phyloP scores from a whole-genome alignment of 2,797 vertebrate genomes.

The Myotis pilosus region DNA sequence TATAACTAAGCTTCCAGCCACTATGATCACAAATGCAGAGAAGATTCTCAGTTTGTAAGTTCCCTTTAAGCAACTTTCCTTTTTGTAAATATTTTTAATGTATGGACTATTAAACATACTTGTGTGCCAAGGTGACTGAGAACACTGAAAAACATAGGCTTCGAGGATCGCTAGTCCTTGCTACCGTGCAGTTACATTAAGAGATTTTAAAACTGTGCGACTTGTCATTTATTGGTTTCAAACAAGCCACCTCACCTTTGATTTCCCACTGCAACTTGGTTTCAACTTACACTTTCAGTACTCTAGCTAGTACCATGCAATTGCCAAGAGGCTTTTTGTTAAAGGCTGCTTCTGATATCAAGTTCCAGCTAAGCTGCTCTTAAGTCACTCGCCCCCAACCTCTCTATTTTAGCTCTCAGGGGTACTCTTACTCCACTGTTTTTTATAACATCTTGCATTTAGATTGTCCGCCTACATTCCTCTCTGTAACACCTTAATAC shows the following conservation, averaged over 20 bases:
- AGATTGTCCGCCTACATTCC: constrained; percentile 58
- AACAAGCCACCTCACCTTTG: constrained; percentile 80
- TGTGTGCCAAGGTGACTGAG: constrained; percentile 84
- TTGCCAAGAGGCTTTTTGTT: constrained; percentile 75
- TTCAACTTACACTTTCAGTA: constrained; percentile 65
- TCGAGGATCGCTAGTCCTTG: constrained; percentile 85
- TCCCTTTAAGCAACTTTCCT: constrained; percentile 83
- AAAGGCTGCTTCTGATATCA: constrained; percentile 85
- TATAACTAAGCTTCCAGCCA: constrained; percentile 70
- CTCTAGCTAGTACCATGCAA: constrained; percentile 69
- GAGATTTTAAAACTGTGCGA: constrained; percentile 70
- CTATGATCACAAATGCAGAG: neutral
- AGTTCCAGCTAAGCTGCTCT: constrained; percentile 69
- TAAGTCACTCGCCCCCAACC: constrained; percentile 78
- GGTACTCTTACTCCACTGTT: neutral
- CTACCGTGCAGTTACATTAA: constrained; percentile 88
- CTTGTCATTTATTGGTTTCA: constrained; percentile 76
- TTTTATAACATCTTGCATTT: constrained; percentile 19
- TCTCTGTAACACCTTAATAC: constrained; percentile 61
- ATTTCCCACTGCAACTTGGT: constrained; percentile 85
- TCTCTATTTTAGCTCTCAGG: constrained; percentile 73
- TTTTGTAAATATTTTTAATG: constrained; percentile 69
- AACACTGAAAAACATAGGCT: constrained; percentile 79
- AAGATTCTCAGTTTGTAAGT: constrained; percentile 79
- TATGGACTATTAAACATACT: constrained; percentile 83